Conservation (phyloP, 2,797 vertebrate species). For the Arrhamphus sclerolepis region DNA sequence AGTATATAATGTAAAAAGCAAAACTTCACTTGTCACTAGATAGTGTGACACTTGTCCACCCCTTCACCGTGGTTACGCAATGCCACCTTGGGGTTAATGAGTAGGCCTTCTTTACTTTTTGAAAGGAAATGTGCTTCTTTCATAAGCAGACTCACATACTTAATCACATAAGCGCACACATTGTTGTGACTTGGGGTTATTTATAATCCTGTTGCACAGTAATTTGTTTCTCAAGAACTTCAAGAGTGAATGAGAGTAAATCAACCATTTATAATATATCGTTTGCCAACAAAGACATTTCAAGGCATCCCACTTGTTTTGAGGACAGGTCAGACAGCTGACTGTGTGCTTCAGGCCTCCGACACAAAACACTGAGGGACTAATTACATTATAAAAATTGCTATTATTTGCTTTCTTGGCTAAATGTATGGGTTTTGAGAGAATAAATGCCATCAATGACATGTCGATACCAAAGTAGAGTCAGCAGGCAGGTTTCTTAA, state of each 20-base stretch:
- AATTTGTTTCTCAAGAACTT: conserved; percentile 7
- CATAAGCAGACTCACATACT: background rate
- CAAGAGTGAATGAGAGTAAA: conserved; percentile 21
- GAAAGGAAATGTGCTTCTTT: background rate
- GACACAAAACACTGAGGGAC: no score
- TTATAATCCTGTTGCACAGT: conserved; percentile 34
- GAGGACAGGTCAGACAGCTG: no score
- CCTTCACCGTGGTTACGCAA: conserved; percentile 44
- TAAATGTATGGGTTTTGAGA: no score
- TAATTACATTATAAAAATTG: no score
- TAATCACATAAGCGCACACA: background rate
- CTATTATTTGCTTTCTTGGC: no score
- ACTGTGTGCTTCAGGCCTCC: no score
- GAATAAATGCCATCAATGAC: no score
- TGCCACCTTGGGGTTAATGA: conserved; percentile 64
- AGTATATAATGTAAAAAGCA: conserved; percentile 10
- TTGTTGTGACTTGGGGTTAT: conserved; percentile 18
- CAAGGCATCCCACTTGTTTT: background rate
- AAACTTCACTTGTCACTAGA: conserved; percentile 40
- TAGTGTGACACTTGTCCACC: conserved; percentile 32
- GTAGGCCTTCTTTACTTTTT: conserved; percentile 20
- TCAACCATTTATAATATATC: conserved; percentile 51
- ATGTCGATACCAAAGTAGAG: no score
- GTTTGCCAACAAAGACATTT: background rate
- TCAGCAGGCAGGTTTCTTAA: no score